Evolutionary conservation across 2,113 vertebrate species (phyloP), one percentile per base, ranked within the genome.

Genomic region (Orientallactaga bullata): DNA sequence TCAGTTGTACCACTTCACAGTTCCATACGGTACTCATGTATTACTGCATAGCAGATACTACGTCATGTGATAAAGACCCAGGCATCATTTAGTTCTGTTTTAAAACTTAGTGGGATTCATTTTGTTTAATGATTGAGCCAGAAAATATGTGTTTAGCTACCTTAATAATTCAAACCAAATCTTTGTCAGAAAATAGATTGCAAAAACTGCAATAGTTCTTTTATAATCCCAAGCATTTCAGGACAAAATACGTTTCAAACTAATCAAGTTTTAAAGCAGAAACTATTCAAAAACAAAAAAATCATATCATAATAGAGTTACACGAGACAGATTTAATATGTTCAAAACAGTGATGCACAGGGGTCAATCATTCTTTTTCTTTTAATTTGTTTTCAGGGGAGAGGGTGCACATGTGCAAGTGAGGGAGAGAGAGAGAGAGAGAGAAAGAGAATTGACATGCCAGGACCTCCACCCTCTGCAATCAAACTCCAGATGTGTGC

Each of bases 111-210:
- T 47, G 24, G 8, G 39, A 92, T 94, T 91, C 51, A 93, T 21
- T 83, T 92, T 94, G 79, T 47, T 47, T 47, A 47, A 47, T 35
- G 21, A 24, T 83, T 92, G 66, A 93, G 66, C 93, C 55, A 90
- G 78, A 95, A 91, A 89, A 89, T 91, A 90, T 15, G 30, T 69
- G 42, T 47, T 90, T 88, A 42, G 51, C 37, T 71, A 80, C 60
- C 79, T 90, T 93, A 89, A 89, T 84, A 89, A 95, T 85, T 85
- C 85, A 96, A 95, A 69, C 39, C 81, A 83, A 90, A 88, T 63
- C 65, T 80, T 77, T 91, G 69, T 81, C 65, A 93, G 83, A 93
- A 47, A 92, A 24, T 10, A 26, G 10, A 79, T 21, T 61, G 21
- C 39, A 95, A 88, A 91, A 82, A 61, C 42, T 91, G 58, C 61